Percentiles rank a stretch among this genome's conserved stretches.
Evolutionary conservation across 2,888 invertebrate species (phyloP).

Genomic region (Glyphotaelius pellucidus): DNA sequence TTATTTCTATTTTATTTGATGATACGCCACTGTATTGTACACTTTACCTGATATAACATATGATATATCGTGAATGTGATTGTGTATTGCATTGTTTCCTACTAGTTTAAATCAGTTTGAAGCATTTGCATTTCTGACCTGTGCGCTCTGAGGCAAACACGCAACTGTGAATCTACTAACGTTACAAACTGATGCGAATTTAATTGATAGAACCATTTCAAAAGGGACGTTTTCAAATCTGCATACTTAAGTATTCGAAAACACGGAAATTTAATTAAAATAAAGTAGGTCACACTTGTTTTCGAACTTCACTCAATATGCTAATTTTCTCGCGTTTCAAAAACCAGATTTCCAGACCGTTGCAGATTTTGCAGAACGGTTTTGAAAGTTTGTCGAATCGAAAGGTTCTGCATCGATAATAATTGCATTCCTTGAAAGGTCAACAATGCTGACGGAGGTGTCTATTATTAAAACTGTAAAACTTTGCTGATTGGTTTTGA

Average conservation of each 20-base stretch:
- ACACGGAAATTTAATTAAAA: constrained; percentile 43
- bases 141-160: background rate
- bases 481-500: background rate
- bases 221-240: constrained; percentile 27
- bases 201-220: constrained; percentile 33
- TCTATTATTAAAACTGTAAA: background rate
- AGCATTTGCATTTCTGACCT: constrained; percentile 21
- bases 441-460: background rate
- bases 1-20: background rate
- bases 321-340: constrained; percentile 17
- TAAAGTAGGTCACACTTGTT: constrained; percentile 23
- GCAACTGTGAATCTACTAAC: constrained; percentile 7
- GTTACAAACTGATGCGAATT: constrained; percentile 20
- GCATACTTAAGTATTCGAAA: background rate
- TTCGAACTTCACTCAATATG: background rate
- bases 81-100: constrained; percentile 2
- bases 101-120: background rate
- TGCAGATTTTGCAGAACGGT: background rate
- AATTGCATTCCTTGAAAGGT: background rate
- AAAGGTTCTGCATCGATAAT: background rate
- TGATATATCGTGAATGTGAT: background rate
- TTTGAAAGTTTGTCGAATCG: background rate
- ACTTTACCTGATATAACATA: background rate
- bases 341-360: background rate
- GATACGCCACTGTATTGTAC: background rate